Conservation (phyloP, 1,140 invertebrate genomes). For the Brachionus calyciflorus region DNA sequence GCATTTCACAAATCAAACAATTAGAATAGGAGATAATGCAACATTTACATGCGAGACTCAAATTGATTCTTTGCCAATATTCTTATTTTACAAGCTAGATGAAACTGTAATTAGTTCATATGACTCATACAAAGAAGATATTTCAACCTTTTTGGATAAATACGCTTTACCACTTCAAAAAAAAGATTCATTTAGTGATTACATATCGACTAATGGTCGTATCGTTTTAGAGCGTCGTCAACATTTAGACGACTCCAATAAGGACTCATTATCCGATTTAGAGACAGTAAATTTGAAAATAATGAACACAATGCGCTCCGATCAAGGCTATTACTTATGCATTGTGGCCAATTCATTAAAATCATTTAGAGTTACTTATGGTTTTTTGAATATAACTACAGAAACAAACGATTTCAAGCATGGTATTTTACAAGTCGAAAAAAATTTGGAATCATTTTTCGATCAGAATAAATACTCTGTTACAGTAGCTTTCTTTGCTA, state of each 20-base stretch:
- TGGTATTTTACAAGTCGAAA: not conserved
- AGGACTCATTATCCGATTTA: conserved; percentile 30
- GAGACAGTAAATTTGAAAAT: conserved; percentile 29
- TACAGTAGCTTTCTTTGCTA: not conserved
- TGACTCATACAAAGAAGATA: not conserved
- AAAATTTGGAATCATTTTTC: conserved; percentile 30
- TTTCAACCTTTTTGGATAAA: not conserved
- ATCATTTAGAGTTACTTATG: conserved; percentile 34
- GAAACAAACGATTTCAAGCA: not conserved
- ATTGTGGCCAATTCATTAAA: conserved; percentile 35
- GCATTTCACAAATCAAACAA: conserved; percentile 22
- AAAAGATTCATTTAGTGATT: conserved; percentile 32
- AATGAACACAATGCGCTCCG: not conserved
- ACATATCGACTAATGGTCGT: not conserved
- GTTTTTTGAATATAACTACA: conserved; percentile 21
- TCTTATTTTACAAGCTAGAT: conserved; percentile 28
- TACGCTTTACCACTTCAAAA: conserved; percentile 14
- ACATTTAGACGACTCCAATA: conserved; percentile 27
- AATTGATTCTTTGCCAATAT: conserved; percentile 33
- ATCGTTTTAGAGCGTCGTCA: not conserved
- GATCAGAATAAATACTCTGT: conserved; percentile 29
- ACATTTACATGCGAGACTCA: conserved; percentile 43
- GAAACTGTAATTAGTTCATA: not conserved
- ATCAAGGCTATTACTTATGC: conserved; percentile 39
- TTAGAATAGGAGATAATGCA: conserved; percentile 4